phyloP scores from a whole-genome alignment of 2,113 vertebrate genomes.

The Phylloscopus trochiloides region DNA sequence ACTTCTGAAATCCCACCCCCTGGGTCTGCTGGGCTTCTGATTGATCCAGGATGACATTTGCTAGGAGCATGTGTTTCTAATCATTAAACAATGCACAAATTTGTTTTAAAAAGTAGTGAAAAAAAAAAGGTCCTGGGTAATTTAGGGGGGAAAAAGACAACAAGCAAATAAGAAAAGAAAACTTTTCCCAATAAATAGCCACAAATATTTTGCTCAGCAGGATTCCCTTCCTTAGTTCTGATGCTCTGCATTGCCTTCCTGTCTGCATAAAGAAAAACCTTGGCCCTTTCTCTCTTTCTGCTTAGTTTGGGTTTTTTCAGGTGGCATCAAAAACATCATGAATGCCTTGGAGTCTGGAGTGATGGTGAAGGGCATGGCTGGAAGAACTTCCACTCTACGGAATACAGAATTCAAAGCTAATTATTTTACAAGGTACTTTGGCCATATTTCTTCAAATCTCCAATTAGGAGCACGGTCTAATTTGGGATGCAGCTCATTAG shows the following conservation, averaged over 20 bases:
- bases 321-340: background rate
- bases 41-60: constrained; percentile 61
- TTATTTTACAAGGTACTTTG: background rate
- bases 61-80: constrained; percentile 41
- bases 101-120: background rate
- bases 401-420: background rate
- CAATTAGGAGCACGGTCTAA: background rate
- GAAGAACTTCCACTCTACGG: background rate
- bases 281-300: background rate
- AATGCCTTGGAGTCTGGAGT: background rate
- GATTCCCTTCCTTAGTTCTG: background rate
- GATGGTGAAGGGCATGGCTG: background rate
- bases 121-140: background rate
- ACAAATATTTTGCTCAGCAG: background rate
- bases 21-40: constrained; percentile 37
- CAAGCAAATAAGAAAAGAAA: background rate
- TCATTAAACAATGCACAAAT: constrained; percentile 52
- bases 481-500: background rate
- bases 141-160: background rate
- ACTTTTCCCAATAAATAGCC: background rate
- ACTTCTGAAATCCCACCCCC: constrained; percentile 56
- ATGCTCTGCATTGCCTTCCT: background rate
- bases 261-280: background rate
- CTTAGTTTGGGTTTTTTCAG: background rate
- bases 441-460: background rate